Conservation (phyloP, 2,797 vertebrate genomes). For the Falco berigora region DNA sequence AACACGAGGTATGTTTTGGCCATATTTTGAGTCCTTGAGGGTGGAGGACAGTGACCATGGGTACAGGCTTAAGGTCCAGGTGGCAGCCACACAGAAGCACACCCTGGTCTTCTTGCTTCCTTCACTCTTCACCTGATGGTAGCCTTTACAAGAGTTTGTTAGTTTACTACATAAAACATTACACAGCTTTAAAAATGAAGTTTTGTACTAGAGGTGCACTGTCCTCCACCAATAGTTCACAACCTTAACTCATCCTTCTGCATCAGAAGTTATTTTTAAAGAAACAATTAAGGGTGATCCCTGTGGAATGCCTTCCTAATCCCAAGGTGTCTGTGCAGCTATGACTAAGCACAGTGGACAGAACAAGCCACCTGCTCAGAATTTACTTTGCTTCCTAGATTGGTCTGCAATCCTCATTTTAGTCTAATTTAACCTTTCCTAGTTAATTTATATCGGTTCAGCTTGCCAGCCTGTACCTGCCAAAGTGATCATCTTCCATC, state of each 20-base stretch:
- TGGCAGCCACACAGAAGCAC: background rate
- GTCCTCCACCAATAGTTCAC: background rate
- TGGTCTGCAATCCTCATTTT: conserved; percentile 42
- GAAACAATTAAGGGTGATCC: fast-evolving
- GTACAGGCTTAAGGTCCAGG: background rate
- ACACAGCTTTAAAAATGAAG: background rate
- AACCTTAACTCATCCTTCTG: background rate
- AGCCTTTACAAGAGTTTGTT: fast-evolving
- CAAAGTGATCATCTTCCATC: conserved; percentile 66
- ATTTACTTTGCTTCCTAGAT: conserved; percentile 5
- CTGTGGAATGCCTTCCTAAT: fast-evolving
- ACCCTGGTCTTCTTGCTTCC: fast-evolving
- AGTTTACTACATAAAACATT: background rate
- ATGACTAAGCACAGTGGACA: background rate
- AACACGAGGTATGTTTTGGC: fast-evolving
- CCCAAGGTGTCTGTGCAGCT: fast-evolving
- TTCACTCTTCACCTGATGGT: fast-evolving
- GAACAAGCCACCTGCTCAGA: background rate
- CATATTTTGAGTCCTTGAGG: background rate
- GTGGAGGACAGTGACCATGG: background rate
- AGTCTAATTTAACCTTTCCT: conserved; percentile 67
- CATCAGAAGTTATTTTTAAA: background rate
- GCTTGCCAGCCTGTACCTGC: conserved; percentile 66
- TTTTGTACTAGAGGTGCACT: fast-evolving
- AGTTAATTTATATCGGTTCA: conserved; percentile 69